Evolutionary conservation across 2,888 invertebrate genomes (phyloP).

Genomic region (Phyllotreta striolata): DNA sequence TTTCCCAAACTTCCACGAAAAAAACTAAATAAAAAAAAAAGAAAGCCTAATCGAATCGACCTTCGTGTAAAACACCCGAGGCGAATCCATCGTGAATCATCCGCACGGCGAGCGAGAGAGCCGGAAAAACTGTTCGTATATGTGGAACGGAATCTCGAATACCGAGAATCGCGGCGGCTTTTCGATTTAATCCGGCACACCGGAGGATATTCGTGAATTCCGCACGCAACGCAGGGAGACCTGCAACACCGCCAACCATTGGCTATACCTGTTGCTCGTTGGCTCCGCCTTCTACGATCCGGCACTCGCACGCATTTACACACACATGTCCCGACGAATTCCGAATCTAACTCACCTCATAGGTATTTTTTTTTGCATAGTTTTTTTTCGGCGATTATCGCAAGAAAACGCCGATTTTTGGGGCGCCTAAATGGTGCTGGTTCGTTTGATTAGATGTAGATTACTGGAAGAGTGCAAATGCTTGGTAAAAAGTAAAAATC

Average conservation of each 20-base stretch:
- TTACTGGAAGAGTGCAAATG: no score
- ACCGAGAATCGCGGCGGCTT: slow-evolving; percentile 37
- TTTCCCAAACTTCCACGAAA: slow-evolving; percentile 28
- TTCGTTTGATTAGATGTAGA: background rate
- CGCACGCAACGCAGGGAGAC: background rate
- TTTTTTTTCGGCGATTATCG: background rate
- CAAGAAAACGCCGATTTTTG: no score
- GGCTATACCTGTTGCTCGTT: slow-evolving; percentile 57
- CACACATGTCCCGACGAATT: background rate
- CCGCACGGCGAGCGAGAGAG: slow-evolving; percentile 10
- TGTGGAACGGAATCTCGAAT: slow-evolving; percentile 36
- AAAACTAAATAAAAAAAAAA: background rate
- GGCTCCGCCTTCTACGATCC: slow-evolving; percentile 53
- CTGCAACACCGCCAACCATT: slow-evolving; percentile 47
- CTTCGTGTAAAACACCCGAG: slow-evolving; percentile 26
- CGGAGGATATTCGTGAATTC: slow-evolving; percentile 42
- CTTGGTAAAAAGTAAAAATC: no score
- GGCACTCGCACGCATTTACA: slow-evolving; percentile 36
- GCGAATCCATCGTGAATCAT: slow-evolving; percentile 19
- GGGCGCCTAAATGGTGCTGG: no score
- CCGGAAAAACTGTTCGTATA: background rate
- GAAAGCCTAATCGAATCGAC: slow-evolving; percentile 17
- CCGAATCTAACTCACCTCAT: background rate
- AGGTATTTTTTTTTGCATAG: background rate
- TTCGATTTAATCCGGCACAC: slow-evolving; percentile 40